Base-by-base conservation (phyloP, 2,113 vertebrate genomes). In the Guaruba guarouba region DNA sequence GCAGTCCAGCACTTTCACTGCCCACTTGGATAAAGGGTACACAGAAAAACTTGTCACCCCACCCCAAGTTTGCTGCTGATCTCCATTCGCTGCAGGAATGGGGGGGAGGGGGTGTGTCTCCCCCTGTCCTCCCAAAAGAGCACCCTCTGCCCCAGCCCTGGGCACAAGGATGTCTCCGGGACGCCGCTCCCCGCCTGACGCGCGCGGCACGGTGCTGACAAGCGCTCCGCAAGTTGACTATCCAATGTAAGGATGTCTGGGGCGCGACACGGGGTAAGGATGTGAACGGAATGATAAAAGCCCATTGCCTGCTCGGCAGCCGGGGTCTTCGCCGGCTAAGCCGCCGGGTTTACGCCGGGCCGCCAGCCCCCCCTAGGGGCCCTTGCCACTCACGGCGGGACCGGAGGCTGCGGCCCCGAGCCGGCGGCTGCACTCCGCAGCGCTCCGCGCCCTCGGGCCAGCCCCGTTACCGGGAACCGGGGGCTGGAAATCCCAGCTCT, bases 311-410 rank as follows among this genome's bases (percentile, higher is more conserved):
- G 41, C 52, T 49, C 25, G 1, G 51, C 62, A 49, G 73, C 43
- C 16, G 61, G 54, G 7, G 28, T n/a, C 82, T 2, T 51, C 1
- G 31, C 27, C 3, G 46, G 48, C 77, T 4, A 1, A 20, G 70
- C 78, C 51, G 19, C 54, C 33, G 9, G 10, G 33, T 66, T 76
- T 93, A 44, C 59, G 4, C 44, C 70, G 93, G 24, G 83, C 61
- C 68, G 49, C 28, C 94, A 95, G 97, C 97, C 74, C 96, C 96
- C 96, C 90, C 97, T 95, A 79, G 93, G 76, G 97, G 96, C 73
- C 64, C 93, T 10, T 52, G 0, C 16, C 5, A 10, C 70, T 82
- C 61, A 81, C 69, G 22, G 73, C 93, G 44, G 33, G 20, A n/a
- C 33, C 13, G 55, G 20, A 59, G 55, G 10, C 14, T 25, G 24